Evolutionary conservation across 1,140 invertebrate genomes (phyloP).

Genomic region (Drosophila pseudoananassae): DNA sequence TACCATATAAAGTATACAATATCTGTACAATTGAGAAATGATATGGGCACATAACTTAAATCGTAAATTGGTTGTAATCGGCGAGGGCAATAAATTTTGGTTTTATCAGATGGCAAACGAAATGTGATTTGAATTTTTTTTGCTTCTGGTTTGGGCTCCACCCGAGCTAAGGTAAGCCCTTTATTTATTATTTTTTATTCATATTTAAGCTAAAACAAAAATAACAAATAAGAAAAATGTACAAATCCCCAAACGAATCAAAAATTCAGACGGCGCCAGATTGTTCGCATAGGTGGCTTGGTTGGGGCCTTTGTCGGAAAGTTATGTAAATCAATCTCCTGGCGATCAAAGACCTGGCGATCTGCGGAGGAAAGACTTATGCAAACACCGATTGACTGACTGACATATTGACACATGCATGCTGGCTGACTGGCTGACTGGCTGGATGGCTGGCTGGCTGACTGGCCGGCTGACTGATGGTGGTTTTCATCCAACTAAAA

Average conservation of each 20-base stretch:
- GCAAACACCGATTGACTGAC: slow-evolving; percentile 71
- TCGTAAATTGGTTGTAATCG: slow-evolving; percentile 76
- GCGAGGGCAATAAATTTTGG: slow-evolving; percentile 60
- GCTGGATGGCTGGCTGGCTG: slow-evolving; percentile 16
- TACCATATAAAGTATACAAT: slow-evolving; percentile 17
- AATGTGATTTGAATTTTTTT: slow-evolving; percentile 67
- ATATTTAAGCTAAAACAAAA: slow-evolving; percentile 49
- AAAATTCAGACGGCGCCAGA: slow-evolving; percentile 77
- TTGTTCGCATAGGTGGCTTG: slow-evolving; percentile 8
- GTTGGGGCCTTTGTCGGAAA: slow-evolving; percentile 65
- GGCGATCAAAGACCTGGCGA: slow-evolving; percentile 54
- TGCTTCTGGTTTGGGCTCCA: background rate
- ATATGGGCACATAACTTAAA: slow-evolving; percentile 71
- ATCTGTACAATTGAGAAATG: slow-evolving; percentile 48
- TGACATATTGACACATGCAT: slow-evolving; percentile 52
- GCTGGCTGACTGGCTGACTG: slow-evolving; percentile 41
- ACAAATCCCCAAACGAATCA: slow-evolving; percentile 59
- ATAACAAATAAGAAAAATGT: background rate
- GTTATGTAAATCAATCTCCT: slow-evolving; percentile 68
- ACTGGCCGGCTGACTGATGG: slow-evolving; percentile 49
- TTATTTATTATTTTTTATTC: slow-evolving; percentile 73
- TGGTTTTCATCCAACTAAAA: slow-evolving; percentile 66
- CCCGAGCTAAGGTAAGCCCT: slow-evolving; percentile 21
- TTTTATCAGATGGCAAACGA: slow-evolving; percentile 73
- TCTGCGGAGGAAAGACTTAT: slow-evolving; percentile 55